phyloP scores from a whole-genome alignment of 2,888 invertebrate species.

The Oasisia sp. region DNA sequence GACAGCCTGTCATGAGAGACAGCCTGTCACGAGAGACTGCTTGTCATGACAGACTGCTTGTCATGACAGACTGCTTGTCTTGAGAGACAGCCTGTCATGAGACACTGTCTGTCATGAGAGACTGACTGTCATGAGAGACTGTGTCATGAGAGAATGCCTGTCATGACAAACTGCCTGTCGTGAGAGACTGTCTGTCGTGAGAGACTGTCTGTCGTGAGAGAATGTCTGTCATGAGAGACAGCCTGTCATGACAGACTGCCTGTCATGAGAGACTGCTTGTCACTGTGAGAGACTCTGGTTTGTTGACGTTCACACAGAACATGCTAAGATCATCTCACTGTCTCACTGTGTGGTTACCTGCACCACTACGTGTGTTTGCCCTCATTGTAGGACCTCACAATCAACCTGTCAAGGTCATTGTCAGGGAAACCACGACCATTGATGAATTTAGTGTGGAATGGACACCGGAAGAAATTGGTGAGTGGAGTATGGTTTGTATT shows the following conservation, averaged over 20 bases:
- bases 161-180: neutral
- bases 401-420: neutral
- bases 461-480: slow-evolving; percentile 24
- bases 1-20: neutral
- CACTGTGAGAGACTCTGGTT: neutral
- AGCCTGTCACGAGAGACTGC: neutral
- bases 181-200: too few species aligned
- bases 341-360: neutral
- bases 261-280: neutral
- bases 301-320: neutral
- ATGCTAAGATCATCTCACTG: neutral
- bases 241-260: neutral
- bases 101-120: neutral
- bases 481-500: neutral
- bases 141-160: neutral
- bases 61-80: neutral
- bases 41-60: neutral
- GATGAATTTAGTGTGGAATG: slow-evolving; percentile 21
- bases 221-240: too few species aligned
- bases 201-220: too few species aligned
- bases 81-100: neutral
- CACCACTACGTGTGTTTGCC: neutral
- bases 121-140: neutral
- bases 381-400: slow-evolving; percentile 19
- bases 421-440: neutral